A percentile compares a stretch with the other conserved stretches of the same genome.
These are phyloP conservation scores for Galemys pyrenaicus DNA, from an alignment of 2,113 vertebrate genomes.

Conservation along the genomic window DNA sequence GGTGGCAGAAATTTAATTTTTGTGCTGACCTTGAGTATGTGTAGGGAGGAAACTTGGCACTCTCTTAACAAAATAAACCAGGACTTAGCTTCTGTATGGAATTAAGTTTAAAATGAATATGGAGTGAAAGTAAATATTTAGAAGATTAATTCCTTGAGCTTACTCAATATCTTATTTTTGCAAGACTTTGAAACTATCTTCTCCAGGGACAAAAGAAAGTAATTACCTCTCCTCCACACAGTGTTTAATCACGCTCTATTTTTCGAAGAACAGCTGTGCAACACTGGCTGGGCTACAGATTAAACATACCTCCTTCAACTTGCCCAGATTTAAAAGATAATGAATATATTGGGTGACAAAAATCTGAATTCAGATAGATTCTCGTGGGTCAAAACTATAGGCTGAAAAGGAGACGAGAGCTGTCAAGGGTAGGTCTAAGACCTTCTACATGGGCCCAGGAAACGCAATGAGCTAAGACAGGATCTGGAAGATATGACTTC, in stretches of 20 bases:
- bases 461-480: neutral
- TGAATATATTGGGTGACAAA: slow-evolving; percentile 70
- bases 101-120: slow-evolving; percentile 44
- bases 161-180: slow-evolving; percentile 58
- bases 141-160: slow-evolving; percentile 70
- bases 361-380: slow-evolving; percentile 55
- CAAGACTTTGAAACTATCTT: slow-evolving; percentile 69
- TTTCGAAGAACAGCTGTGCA: slow-evolving; percentile 78
- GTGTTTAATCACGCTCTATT: slow-evolving; percentile 73
- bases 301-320: slow-evolving; percentile 67
- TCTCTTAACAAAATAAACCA: slow-evolving; percentile 23
- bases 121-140: slow-evolving; percentile 70
- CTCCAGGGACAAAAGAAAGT: slow-evolving; percentile 76
- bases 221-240: slow-evolving; percentile 80
- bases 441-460: neutral
- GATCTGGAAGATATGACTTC: neutral
- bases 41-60: slow-evolving; percentile 32
- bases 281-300: slow-evolving; percentile 62
- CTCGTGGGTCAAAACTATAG: neutral
- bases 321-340: slow-evolving; percentile 74
- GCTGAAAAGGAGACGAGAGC: slow-evolving; percentile 42
- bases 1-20: slow-evolving; percentile 56
- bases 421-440: neutral
- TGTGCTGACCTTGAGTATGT: slow-evolving; percentile 10
- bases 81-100: slow-evolving; percentile 35